These are phyloP conservation scores for Melanotaenia trifasciata DNA, from an alignment of 2,797 vertebrate genomes.

Conservation along the genomic window DNA sequence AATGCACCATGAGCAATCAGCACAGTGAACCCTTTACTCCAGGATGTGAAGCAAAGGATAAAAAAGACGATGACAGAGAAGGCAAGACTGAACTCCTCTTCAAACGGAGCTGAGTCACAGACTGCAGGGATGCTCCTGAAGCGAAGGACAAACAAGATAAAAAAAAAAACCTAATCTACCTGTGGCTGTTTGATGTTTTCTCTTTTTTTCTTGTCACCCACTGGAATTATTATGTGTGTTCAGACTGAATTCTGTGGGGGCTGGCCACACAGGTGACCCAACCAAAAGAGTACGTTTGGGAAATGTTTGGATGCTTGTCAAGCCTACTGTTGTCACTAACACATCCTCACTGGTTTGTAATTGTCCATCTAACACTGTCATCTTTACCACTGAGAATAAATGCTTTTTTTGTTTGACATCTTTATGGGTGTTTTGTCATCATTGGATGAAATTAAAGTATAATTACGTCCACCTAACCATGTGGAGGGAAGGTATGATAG, in stretches of 20 bases:
- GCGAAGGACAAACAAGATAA: slow-evolving; percentile 36
- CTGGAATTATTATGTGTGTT: slow-evolving; percentile 45
- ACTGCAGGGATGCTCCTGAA: slow-evolving; percentile 33
- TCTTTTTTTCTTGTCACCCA: slow-evolving; percentile 44
- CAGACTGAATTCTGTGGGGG: slow-evolving; percentile 66
- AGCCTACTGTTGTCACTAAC: slow-evolving; percentile 44
- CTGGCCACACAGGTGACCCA: slow-evolving; percentile 68
- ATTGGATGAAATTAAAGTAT: slow-evolving; percentile 33
- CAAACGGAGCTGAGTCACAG: slow-evolving; percentile 44
- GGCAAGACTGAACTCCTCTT: slow-evolving; percentile 39
- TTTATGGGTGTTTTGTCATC: slow-evolving; percentile 45
- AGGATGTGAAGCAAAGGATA: slow-evolving; percentile 27
- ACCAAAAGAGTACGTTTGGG: slow-evolving; percentile 69
- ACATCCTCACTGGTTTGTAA: slow-evolving; percentile 69
- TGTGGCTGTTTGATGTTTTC: slow-evolving; percentile 64
- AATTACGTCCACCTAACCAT: slow-evolving; percentile 8
- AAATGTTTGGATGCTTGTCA: slow-evolving; percentile 57
- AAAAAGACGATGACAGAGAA: slow-evolving; percentile 22
- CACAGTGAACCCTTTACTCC: slow-evolving; percentile 75
- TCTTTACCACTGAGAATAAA: slow-evolving; percentile 78
- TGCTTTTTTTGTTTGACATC: slow-evolving; percentile 67
- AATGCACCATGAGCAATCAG: slow-evolving; percentile 43
- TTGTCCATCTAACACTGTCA: slow-evolving; percentile 64
- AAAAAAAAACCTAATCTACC: slow-evolving; percentile 67
- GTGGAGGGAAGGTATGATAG: slow-evolving; percentile 19